Conservation (phyloP, 2,113 vertebrate genomes). For the Maccullochella peelii region DNA sequence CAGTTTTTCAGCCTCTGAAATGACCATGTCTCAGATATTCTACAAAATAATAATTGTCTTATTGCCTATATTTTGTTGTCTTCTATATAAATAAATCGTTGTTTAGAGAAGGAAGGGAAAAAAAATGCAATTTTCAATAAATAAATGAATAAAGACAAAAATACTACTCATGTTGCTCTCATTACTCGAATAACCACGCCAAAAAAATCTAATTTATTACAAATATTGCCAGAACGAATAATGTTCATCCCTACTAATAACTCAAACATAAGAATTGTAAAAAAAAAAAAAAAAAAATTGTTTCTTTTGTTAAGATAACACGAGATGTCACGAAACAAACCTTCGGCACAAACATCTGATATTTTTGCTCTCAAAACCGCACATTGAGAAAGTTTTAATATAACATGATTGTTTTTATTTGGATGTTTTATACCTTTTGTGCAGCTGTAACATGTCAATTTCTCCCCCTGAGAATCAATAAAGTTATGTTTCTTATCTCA, state of each 20-base stretch:
- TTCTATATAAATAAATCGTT: background rate
- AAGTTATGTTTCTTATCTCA: background rate
- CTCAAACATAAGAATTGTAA: too few species aligned
- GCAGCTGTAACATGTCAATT: background rate
- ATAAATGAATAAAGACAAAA: background rate
- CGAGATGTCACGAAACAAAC: background rate
- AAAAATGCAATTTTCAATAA: background rate
- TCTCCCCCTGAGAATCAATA: background rate
- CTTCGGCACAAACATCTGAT: background rate
- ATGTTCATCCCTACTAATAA: background rate
- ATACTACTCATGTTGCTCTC: background rate
- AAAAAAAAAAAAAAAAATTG: too few species aligned
- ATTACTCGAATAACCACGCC: background rate
- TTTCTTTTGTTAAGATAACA: background rate
- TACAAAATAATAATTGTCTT: background rate
- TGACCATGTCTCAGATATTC: background rate
- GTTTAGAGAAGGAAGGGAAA: background rate
- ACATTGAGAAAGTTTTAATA: background rate
- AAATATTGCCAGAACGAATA: background rate
- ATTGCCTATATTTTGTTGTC: background rate
- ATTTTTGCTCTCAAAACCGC: background rate
- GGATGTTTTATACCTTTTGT: background rate
- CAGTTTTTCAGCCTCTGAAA: too few species aligned
- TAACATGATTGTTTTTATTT: background rate
- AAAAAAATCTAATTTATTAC: background rate